phyloP scores from a whole-genome alignment of 2,888 invertebrate species.

The Melikaiella ostensackeni region DNA sequence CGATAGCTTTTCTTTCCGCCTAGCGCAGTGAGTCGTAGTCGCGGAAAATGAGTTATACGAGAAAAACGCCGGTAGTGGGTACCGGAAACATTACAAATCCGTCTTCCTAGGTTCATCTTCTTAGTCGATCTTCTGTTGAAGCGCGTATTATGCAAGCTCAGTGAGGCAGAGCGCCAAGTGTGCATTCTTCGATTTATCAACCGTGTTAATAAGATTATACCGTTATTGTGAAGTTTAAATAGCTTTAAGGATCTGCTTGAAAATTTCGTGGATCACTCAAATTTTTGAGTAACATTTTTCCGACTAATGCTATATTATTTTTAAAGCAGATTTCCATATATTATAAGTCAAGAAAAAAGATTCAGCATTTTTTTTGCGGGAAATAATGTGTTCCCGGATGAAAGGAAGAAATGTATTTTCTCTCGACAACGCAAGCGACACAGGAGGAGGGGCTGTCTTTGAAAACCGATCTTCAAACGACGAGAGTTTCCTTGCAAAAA shows the following conservation, averaged over 20 bases:
- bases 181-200: not conserved
- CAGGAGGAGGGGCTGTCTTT: constrained; percentile 53
- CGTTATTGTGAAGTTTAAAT: not conserved
- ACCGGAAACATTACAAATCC: not conserved
- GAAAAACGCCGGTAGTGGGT: not conserved
- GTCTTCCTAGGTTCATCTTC: constrained; percentile 42
- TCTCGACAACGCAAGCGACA: constrained; percentile 53
- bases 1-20: constrained; percentile 43
- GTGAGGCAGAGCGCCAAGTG: not conserved
- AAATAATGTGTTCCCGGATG: not conserved
- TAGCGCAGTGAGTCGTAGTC: not conserved
- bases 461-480: constrained; percentile 58
- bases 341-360: not conserved
- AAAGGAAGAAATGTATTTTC: constrained; percentile 41
- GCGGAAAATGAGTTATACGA: constrained; percentile 37
- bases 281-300: not conserved
- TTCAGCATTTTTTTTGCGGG: not conserved
- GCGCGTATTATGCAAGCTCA: not conserved
- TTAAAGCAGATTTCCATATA: not conserved
- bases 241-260: not conserved
- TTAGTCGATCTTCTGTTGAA: constrained; percentile 47
- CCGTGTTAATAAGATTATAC: not conserved
- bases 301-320: not conserved
- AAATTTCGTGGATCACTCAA: not conserved
- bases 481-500: constrained; percentile 43